phyloP scores from a whole-genome alignment of 2,113 vertebrate species.

The Tamias sibiricus region DNA sequence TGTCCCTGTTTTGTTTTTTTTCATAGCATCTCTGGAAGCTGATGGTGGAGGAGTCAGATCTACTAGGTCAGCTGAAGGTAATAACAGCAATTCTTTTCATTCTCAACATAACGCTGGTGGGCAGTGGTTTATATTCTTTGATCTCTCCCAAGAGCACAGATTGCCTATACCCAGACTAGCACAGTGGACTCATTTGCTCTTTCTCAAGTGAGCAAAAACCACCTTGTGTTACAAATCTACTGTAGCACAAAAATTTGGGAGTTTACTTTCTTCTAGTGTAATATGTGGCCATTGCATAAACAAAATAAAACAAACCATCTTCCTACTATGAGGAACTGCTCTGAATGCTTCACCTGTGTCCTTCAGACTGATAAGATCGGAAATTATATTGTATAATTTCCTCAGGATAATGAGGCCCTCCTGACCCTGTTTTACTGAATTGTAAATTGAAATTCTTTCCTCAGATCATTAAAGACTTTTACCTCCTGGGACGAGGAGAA shows the following conservation, averaged over 20 bases:
- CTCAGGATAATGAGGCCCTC: background rate
- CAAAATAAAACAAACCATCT: background rate
- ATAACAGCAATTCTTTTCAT: conserved; percentile 48
- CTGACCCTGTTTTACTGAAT: conserved; percentile 10
- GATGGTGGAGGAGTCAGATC: conserved; percentile 97
- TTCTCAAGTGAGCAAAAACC: background rate
- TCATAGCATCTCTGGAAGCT: conserved; percentile 97
- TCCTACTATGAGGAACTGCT: background rate
- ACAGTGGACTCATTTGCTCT: background rate
- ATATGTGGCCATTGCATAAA: conserved; percentile 1
- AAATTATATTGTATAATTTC: background rate
- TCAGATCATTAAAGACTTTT: conserved; percentile 99
- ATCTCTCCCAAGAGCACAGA: background rate
- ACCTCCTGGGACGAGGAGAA: conserved; percentile 97
- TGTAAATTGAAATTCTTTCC: conserved; percentile 62
- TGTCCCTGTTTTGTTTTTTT: conserved; percentile 65
- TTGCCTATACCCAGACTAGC: background rate
- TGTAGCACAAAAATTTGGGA: background rate
- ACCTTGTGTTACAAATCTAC: background rate
- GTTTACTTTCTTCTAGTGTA: background rate
- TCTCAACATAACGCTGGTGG: background rate
- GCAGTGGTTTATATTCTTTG: background rate
- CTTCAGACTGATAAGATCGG: background rate
- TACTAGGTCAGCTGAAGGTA: conserved; percentile 98
- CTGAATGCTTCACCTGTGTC: background rate